Conservation (phyloP, 2,113 vertebrate genomes). For the Thomomys bottae region DNA sequence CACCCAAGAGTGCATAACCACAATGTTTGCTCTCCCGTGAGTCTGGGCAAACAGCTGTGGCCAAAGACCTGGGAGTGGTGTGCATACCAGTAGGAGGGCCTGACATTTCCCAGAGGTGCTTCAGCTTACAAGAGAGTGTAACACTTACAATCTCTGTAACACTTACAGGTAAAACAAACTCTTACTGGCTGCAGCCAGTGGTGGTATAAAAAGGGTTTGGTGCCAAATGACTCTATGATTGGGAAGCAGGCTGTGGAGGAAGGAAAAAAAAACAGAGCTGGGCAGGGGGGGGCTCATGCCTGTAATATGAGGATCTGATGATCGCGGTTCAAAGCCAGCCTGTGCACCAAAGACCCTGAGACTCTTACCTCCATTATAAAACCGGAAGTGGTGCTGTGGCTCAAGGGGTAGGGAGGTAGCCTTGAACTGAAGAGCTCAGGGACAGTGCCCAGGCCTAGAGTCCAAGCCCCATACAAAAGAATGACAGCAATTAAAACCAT, state of each 20-base stretch:
- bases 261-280: neutral
- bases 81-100: neutral
- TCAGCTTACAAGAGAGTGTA: neutral
- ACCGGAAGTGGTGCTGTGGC: no score
- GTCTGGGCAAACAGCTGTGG: neutral
- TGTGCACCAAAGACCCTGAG: no score
- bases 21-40: conserved; percentile 16
- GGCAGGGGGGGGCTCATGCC: no score
- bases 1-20: neutral
- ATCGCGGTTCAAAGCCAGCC: no score
- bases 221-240: neutral
- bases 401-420: no score
- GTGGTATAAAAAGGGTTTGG: neutral
- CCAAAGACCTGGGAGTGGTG: neutral
- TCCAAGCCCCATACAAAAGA: no score
- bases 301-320: no score
- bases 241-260: neutral
- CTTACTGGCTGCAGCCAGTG: fast-evolving
- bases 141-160: neutral
- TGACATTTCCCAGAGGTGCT: neutral
- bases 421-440: no score
- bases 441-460: no score
- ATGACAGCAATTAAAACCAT: neutral
- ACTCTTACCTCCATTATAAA: no score
- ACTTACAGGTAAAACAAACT: neutral